These are phyloP conservation scores for Hippasteria phrygiana DNA, from an alignment of 53 echinoderm and acorn worm genomes.

Conservation along the genomic window DNA sequence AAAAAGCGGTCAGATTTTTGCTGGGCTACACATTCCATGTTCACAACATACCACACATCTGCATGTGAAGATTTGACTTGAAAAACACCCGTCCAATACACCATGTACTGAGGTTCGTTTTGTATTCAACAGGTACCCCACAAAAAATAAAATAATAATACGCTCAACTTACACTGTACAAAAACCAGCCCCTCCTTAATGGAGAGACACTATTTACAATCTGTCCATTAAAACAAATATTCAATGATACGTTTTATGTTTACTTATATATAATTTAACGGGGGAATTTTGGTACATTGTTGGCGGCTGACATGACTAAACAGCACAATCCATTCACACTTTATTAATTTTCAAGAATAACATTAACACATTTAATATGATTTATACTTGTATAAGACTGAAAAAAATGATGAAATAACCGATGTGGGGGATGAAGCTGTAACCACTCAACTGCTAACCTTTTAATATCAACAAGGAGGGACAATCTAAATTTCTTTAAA, in stretches of 20 bases:
- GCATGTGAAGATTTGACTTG: neutral
- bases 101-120: slow-evolving; percentile 8
- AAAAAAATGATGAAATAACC: neutral
- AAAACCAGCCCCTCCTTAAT: slow-evolving; percentile 29
- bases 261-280: neutral
- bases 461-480: too few relatives aligned
- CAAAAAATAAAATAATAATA: slow-evolving; percentile 50
- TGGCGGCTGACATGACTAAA: neutral
- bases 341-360: slow-evolving; percentile 15
- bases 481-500: neutral
- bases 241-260: slow-evolving; percentile 15
- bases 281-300: neutral
- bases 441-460: neutral
- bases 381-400: neutral
- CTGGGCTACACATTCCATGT: neutral
- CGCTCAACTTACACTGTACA: slow-evolving; percentile 63
- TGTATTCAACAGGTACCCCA: neutral
- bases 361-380: neutral
- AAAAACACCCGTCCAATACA: slow-evolving; percentile 45
- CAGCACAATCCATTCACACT: slow-evolving; percentile 19
- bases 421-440: neutral
- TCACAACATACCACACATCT: slow-evolving; percentile 20
- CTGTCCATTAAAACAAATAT: slow-evolving; percentile 62
- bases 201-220: slow-evolving; percentile 58
- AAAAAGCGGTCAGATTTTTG: neutral